Conservation (phyloP, 2,113 vertebrate species). For the Hiodon tergisus region DNA sequence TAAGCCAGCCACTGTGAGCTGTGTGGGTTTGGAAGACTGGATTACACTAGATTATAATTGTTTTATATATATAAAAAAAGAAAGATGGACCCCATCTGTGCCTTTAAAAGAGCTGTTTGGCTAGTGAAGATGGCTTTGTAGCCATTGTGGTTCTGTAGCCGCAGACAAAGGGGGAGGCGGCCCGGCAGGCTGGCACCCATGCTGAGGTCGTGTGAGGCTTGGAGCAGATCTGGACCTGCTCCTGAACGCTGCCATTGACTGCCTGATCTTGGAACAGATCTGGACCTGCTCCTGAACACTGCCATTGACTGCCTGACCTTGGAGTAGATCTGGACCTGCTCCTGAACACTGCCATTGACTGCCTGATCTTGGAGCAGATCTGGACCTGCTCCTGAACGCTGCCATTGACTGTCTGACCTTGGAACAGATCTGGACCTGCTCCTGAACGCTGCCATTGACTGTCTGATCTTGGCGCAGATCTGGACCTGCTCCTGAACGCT, state of each 20-base stretch:
- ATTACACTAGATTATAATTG: too few relatives aligned
- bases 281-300: neutral
- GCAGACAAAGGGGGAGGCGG: neutral
- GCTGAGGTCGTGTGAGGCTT: constrained; percentile 6
- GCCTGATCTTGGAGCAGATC: neutral
- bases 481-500: neutral
- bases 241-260: neutral
- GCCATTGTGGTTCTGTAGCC: too few relatives aligned
- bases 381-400: neutral
- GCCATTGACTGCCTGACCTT: neutral
- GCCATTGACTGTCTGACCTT: constrained; percentile 1
- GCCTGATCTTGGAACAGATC: neutral
- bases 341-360: neutral
- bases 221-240: constrained; percentile 9
- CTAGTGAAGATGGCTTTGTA: too few relatives aligned
- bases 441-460: neutral
- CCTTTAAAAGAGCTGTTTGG: neutral
- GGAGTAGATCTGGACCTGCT: neutral
- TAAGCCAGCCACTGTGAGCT: too few relatives aligned
- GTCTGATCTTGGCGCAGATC: neutral
- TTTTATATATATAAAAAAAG: neutral
- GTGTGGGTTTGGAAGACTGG: too few relatives aligned
- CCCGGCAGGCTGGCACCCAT: constrained; percentile 9
- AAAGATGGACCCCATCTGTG: constrained; percentile 11
- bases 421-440: neutral